Evolutionary conservation across 2,797 vertebrate genomes (phyloP).

Genomic region (Anabacerthia variegaticeps): DNA sequence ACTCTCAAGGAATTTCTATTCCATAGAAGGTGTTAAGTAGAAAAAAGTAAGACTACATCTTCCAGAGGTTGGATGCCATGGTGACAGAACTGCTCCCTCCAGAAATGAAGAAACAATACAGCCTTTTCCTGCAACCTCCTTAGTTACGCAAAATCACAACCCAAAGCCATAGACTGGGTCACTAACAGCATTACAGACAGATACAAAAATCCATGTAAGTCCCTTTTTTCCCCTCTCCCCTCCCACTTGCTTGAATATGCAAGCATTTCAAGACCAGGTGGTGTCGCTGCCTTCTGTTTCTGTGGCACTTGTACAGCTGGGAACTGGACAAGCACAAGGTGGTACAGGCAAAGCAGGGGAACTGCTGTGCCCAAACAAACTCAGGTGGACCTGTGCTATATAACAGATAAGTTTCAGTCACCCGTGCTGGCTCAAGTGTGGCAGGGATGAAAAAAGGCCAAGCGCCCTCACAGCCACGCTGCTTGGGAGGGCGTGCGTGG

Average conservation of each 20-base stretch:
- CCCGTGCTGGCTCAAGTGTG: not conserved
- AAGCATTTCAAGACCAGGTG: not conserved
- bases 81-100: not conserved
- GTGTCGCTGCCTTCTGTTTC: not conserved
- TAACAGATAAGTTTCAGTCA: not conserved
- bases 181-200: not conserved
- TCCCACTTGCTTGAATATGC: not conserved
- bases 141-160: not conserved
- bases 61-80: not conserved
- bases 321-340: not conserved
- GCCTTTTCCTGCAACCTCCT: not conserved
- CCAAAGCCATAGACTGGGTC: not conserved
- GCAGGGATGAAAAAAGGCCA: not conserved
- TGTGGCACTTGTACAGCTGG: not conserved
- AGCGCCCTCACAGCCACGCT: rapidly evolving
- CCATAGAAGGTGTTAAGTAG: not conserved
- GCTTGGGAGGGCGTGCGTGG: not conserved
- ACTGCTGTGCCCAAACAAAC: not conserved
- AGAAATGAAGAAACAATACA: not conserved
- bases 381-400: not conserved
- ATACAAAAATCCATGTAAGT: not conserved
- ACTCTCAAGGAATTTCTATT: not conserved
- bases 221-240: not conserved
- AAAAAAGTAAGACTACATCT: not conserved
- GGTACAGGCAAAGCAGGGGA: not conserved